These are phyloP conservation scores for Molossus alvarezi DNA, from an alignment of 2,797 vertebrate species.

Conservation along the genomic window DNA sequence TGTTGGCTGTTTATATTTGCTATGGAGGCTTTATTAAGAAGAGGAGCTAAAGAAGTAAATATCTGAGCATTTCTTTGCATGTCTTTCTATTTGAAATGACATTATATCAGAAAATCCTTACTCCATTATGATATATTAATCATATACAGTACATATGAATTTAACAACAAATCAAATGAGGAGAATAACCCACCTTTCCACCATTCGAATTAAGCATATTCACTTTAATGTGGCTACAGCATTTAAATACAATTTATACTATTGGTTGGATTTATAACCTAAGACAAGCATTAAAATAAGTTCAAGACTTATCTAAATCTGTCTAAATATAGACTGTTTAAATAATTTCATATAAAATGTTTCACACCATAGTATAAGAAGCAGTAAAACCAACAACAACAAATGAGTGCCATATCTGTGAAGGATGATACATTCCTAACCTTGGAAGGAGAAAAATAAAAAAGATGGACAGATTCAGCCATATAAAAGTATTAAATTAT, in stretches of 20 bases:
- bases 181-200: not conserved
- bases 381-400: not conserved
- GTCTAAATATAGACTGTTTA: not conserved
- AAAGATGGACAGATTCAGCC: not conserved
- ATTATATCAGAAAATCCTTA: not conserved
- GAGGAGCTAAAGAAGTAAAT: not conserved
- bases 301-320: conserved; percentile 3
- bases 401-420: not conserved
- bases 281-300: not conserved
- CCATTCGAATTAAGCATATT: not conserved
- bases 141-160: not conserved
- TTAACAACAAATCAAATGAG: not conserved
- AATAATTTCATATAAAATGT: not conserved
- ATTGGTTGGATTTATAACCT: not conserved
- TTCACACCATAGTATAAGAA: not conserved
- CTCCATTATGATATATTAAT: not conserved
- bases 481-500: not conserved
- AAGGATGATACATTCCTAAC: not conserved
- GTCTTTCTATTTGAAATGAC: conserved; percentile 24
- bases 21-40: not conserved
- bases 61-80: not conserved
- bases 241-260: not conserved
- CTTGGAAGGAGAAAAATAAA: not conserved
- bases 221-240: not conserved
- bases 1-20: not conserved